Evolutionary conservation across 2,888 invertebrate genomes (phyloP), one percentile per base, ranked within the genome.

Genomic region (Unio delphinus): DNA sequence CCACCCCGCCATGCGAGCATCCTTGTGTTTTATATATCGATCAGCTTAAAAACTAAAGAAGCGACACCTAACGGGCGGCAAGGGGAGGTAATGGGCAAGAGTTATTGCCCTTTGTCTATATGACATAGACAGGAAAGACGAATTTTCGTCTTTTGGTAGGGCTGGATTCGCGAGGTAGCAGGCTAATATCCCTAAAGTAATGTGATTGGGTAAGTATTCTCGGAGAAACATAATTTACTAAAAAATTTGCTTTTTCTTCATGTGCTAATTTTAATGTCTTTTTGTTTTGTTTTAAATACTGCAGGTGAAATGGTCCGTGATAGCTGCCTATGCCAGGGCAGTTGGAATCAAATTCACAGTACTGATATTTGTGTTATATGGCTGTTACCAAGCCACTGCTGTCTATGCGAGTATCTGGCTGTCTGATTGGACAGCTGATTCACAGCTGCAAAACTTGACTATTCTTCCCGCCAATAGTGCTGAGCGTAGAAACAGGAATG

Each of bases 291-390:
- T 11, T 30, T 30, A 30, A 30, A 30, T 34, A 34, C 69, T 77
- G 11, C 78, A 89, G 89, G 89, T 89, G 18, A 83, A 81, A 60
- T 73, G 76, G 65, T 70, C 77, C 26, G 87, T 89, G n/a, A 85
- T 85, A 73, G 66, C 81, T 64, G 67, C 81, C 23, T 90, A 89
- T 73, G 77, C 85, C 56, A 77, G 74, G 45, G 83, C 89, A 23
- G 71, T 88, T 5, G 87, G 87, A 20, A 59, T 83, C 34, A 64
- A 72, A 18, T 82, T 82, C 26, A 68, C 80, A 20, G 1, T 81
- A 8, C 26, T 83, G 6, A 80, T 88, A 15, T 26, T 88, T 3
- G 6, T 83, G 2, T 66, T 85, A 56, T 78, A 75, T 80, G 70
- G 68, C 8, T 11, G 77, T 68, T 79, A 77, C 76, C 73, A 70